phyloP scores from a whole-genome alignment of 2,113 vertebrate species.

The Mus pahari region DNA sequence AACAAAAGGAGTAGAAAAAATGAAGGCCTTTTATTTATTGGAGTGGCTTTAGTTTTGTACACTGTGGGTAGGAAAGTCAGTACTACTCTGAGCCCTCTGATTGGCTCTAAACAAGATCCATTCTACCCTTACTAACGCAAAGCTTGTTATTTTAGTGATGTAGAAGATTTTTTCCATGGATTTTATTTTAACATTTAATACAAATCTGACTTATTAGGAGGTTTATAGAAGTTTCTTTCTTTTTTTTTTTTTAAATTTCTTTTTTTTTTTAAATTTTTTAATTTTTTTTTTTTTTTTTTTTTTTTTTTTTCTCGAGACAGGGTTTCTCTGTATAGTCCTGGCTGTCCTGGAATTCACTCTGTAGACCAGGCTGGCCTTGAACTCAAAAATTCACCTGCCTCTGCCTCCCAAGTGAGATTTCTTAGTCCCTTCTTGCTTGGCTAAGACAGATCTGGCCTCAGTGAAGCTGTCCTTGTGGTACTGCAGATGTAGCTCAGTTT shows the following conservation, averaged over 20 bases:
- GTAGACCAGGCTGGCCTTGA: no score
- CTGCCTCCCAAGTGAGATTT: no score
- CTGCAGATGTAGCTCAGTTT: neutral
- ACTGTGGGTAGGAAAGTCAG: conserved; percentile 27
- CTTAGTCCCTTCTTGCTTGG: neutral
- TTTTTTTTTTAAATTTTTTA: no score
- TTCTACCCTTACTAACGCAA: conserved; percentile 31
- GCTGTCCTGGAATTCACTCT: no score
- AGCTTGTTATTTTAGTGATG: conserved; percentile 11
- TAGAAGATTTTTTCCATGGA: neutral
- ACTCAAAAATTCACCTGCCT: no score
- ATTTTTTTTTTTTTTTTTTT: no score
- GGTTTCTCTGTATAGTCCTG: no score
- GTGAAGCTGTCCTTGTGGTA: neutral
- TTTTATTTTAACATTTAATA: conserved; percentile 55
- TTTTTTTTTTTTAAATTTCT: no score
- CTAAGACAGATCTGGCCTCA: neutral
- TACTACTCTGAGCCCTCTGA: neutral
- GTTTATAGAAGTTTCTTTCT: no score
- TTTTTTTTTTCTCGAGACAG: no score
- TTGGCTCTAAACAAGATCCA: neutral
- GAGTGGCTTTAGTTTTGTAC: conserved; percentile 35
- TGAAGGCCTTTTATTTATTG: conserved; percentile 42
- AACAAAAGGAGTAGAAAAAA: conserved; percentile 22
- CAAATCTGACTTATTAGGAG: neutral